A percentile compares a stretch with the other conserved stretches of the same genome.
These are phyloP conservation scores for Thunnus albacares DNA, from an alignment of 2,797 vertebrate genomes.

Conservation along the genomic window DNA sequence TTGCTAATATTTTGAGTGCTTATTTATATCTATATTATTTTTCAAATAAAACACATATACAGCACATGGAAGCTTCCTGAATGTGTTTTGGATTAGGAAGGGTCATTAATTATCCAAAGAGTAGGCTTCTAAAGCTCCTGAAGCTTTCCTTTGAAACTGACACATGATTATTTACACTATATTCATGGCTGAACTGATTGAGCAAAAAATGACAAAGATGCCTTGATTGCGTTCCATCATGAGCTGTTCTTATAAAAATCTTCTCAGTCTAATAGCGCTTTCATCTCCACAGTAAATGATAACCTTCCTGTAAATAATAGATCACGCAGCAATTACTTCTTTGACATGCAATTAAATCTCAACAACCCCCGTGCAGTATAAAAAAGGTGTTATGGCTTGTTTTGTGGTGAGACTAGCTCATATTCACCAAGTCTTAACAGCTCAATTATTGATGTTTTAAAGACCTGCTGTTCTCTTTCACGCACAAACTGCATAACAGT, in stretches of 20 bases:
- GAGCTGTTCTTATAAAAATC: constrained; percentile 47
- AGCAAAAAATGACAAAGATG: constrained; percentile 17
- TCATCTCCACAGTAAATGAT: constrained; percentile 57
- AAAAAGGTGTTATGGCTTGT: constrained; percentile 75
- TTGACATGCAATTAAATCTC: constrained; percentile 71
- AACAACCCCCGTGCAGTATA: constrained; percentile 34
- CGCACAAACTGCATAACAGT: constrained; percentile 62
- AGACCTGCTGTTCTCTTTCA: constrained; percentile 65
- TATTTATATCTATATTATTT: constrained; percentile 3
- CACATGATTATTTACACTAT: constrained; percentile 47
- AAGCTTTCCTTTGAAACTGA: constrained; percentile 28
- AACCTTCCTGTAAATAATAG: constrained; percentile 65
- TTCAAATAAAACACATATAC: constrained; percentile 27
- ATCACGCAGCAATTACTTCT: constrained; percentile 64
- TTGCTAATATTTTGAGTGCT: neutral
- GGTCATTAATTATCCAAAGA: constrained; percentile 27
- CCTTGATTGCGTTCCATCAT: constrained; percentile 7
- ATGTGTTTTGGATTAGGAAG: neutral
- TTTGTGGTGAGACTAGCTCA: constrained; percentile 67
- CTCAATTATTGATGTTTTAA: constrained; percentile 81
- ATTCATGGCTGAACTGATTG: constrained; percentile 23
- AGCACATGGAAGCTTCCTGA: neutral
- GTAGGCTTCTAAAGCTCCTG: neutral
- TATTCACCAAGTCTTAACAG: constrained; percentile 61
- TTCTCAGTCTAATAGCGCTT: constrained; percentile 34